A percentile compares a stretch with the other conserved stretches of the same genome.
Evolutionary conservation across 1,140 invertebrate species (phyloP).

Genomic region (Ectropis grisescens): DNA sequence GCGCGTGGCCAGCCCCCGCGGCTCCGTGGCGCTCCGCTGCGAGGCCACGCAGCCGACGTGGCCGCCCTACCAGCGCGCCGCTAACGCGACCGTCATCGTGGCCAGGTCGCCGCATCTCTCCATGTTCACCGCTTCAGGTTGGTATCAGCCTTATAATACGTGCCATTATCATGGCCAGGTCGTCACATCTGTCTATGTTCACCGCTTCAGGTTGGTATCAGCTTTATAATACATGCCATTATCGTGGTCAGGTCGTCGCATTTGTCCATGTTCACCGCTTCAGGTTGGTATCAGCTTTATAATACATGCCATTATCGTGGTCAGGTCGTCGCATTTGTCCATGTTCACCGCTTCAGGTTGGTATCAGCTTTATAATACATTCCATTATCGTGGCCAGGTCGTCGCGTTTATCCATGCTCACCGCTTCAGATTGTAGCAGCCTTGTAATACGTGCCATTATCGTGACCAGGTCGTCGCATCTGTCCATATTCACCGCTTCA

Average conservation of each 20-base stretch:
- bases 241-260: too few relatives aligned
- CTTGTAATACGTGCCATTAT: slow-evolving; percentile 24
- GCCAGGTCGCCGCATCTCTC: slow-evolving; percentile 46
- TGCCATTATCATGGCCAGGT: slow-evolving; percentile 38
- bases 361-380: too few relatives aligned
- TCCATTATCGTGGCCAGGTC: too few relatives aligned
- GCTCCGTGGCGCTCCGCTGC: slow-evolving; percentile 29
- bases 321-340: too few relatives aligned
- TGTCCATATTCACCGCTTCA: slow-evolving; percentile 55
- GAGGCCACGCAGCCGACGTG: slow-evolving; percentile 44
- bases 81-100: slow-evolving; percentile 32
- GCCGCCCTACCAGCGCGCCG: slow-evolving; percentile 34
- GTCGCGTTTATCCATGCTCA: too few relatives aligned
- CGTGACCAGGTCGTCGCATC: slow-evolving; percentile 40
- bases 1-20: slow-evolving; percentile 23
- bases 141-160: too few relatives aligned
- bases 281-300: too few relatives aligned
- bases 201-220: slow-evolving; percentile 56
- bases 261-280: too few relatives aligned
- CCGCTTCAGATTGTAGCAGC: too few relatives aligned
- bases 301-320: too few relatives aligned
- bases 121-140: slow-evolving; percentile 56
- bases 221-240: too few relatives aligned
- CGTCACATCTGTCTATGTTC: slow-evolving; percentile 56
- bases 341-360: too few relatives aligned